Evolutionary conservation across 2,888 invertebrate genomes (phyloP), one percentile per base, ranked within the genome.

Genomic region (Corythucha ciliata): DNA sequence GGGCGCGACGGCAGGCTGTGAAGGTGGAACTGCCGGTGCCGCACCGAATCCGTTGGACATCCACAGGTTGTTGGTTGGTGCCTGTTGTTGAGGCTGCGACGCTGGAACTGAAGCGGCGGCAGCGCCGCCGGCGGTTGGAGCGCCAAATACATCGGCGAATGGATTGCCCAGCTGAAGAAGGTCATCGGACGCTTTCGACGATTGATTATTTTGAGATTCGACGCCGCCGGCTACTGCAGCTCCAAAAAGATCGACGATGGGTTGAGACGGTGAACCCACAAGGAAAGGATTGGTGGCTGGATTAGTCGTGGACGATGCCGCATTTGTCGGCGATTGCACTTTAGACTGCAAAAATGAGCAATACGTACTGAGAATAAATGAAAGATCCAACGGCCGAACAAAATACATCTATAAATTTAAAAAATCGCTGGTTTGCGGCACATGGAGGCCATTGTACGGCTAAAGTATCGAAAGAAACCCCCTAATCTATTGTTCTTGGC

Each of bases 91-190:
- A 48, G 58, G 36, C 41, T 62, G 53, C 40, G 58, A 52, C 48
- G 59, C 47, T 52, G 61, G 56, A 50, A 59, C 49, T 52, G 66
- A 59, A 4, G 51, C 52, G 12, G 48, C 53, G 58, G 67, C 59
- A 18, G 61, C 50, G 37, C 65, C 63, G 47, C 68, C 66, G 40
- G 64, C 66, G 33, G 68, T 65, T 54, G 68, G 66, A 32, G 75
- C 74, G 29, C 78, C 77, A 66, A 84, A 84, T 79, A 84, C 83
- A 64, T 88, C 86, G 29, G 88, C 84, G 67, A 93, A 94, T 8
- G 93, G 93, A 73, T 93, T 93, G 37, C 86, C 85, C 58, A 92
- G 74, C 63, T 89, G 83, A 48, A 92, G 74, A 59, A 93, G 72
- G 70, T 92, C 90, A 64, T 92, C 92, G 12, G 89, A 89, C 20